Evolutionary conservation across 2,113 vertebrate genomes (phyloP), one percentile per base, ranked within the genome.

Genomic region (Athene cunicularia): DNA sequence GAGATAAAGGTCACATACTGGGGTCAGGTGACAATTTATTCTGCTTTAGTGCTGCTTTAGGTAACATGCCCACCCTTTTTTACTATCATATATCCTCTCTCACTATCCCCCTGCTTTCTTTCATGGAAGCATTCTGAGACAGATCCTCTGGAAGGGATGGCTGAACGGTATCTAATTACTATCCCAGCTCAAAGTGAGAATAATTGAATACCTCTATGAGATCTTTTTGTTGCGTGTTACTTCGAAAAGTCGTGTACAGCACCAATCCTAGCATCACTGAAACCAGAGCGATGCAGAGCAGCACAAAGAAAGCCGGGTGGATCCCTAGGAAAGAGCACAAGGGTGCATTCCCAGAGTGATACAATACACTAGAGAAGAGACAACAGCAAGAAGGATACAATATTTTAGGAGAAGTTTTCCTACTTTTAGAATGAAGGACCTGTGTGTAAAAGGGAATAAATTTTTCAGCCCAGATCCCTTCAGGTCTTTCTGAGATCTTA

Each of bases 211-310:
- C 99, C 99, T 99, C 98, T 90, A 98, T 94, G 4, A 96, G 94
- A 63, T 95, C 98, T 91, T 97, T 98, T 26, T 97, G 97, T 47
- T 97, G 95, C 33, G 94, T 45, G 14, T 82, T 95, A 18, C 97
- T 98, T 56, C 98, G 96, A 62, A 99, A 98, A 70, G 98, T 98
- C 1, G 97, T 92, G 91, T 98, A 98, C 24, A 98, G 87, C 90
- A 99, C 98, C 86, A 99, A 97, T 53, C 98, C 96, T 80, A 99
- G 96, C 19, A 97, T 96, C 17, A 97, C 94, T 8, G 98, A 93
- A 75, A 99, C 97, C 49, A 99, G 74, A 0, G 98, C 76, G 32
- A 98, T 95, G 39, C 98, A 99, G 0, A 98, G 98, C 88, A 99
- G 96, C 55, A 99, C 98, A 89, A 99, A 99, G 96, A 98, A 74